Base-by-base conservation (phyloP, 2,888 invertebrate genomes). In the Beris chalybata region DNA sequence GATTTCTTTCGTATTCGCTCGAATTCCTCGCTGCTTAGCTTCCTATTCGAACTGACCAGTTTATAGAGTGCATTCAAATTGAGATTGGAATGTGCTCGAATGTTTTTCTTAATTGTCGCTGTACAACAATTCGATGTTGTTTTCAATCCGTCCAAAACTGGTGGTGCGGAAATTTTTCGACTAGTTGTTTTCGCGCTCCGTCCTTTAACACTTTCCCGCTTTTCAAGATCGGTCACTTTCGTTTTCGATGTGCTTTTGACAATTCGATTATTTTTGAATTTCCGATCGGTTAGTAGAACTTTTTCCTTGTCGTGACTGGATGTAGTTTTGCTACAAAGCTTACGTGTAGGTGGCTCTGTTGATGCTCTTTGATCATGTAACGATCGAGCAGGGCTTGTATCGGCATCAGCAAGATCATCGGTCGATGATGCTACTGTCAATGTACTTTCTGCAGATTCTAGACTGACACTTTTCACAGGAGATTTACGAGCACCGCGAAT, bases 201-300 rank as follows among this genome's bases (percentile, higher is more conserved):
- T 12, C 52, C 29, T 38, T 61, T 61, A 5, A 74, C 59, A 64
- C 74, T 75, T 38, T 75, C 75, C 9, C 75, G 71, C 52, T 76
- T 74, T 30, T 75, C 76, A 11, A 75, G 66, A 56, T 75, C 75
- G 45, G 63, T 66, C 43, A 78, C 71, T 74, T 78, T 78, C 5
- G 74, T 74, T 68, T 78, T 78, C 1, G 78, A 78, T 9, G 77
- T 76, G 66, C 77, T 77, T 69, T 78, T 78, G 70, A 76, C 76
- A 38, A 79, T 75, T 44, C 78, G 77, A 72, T 78, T 78, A 50
- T 76, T 76, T 66, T 76, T 77, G 52, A 75, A 79, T 68, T 78
- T 78, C 2, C 76, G 76, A 75, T 79, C 79, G 43, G 76, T 77
- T 32, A 78, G 71, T 12, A 79, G 65, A 22, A 76, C 73, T 71